phyloP scores from a whole-genome alignment of 2,888 invertebrate species.

The Caenorhabditis afra region DNA sequence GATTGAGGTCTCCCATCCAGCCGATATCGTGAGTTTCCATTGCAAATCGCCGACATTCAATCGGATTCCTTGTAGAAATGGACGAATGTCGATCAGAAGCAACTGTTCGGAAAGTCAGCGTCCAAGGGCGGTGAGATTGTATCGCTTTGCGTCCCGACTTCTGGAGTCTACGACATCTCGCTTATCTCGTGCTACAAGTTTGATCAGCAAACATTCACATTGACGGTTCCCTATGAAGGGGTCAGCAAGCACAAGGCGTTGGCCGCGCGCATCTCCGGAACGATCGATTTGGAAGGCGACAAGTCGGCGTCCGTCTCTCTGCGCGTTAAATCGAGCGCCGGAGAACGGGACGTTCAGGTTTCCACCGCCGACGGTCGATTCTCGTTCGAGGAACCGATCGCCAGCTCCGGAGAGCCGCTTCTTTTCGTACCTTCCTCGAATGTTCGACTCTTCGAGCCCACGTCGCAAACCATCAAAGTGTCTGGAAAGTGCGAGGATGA shows the following conservation, averaged over 20 bases:
- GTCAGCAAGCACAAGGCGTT: conserved; percentile 53
- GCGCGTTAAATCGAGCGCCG: conserved; percentile 48
- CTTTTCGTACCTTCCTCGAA: conserved; percentile 63
- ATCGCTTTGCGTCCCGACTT: conserved; percentile 66
- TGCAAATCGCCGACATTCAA: background rate
- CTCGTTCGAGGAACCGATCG: conserved; percentile 65
- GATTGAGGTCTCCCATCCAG: conserved; percentile 81
- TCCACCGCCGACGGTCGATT: conserved; percentile 57
- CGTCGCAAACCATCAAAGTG: conserved; percentile 62
- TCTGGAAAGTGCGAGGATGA: conserved; percentile 66
- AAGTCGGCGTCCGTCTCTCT: conserved; percentile 37
- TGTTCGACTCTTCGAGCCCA: conserved; percentile 72
- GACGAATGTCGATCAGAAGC: conserved; percentile 60
- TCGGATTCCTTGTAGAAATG: conserved; percentile 55
- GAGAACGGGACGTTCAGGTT: conserved; percentile 61
- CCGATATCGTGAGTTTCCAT: conserved; percentile 65
- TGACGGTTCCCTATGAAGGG: conserved; percentile 61
- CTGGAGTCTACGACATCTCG: conserved; percentile 60
- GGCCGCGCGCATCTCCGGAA: conserved; percentile 55
- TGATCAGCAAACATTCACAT: conserved; percentile 54
- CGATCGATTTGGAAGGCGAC: conserved; percentile 49
- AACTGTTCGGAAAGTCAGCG: conserved; percentile 57
- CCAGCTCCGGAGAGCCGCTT: conserved; percentile 44
- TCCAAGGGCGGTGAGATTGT: conserved; percentile 58
- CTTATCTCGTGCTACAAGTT: conserved; percentile 68